Conservation (phyloP, 2,797 vertebrate genomes). For the Syngnathus acus region DNA sequence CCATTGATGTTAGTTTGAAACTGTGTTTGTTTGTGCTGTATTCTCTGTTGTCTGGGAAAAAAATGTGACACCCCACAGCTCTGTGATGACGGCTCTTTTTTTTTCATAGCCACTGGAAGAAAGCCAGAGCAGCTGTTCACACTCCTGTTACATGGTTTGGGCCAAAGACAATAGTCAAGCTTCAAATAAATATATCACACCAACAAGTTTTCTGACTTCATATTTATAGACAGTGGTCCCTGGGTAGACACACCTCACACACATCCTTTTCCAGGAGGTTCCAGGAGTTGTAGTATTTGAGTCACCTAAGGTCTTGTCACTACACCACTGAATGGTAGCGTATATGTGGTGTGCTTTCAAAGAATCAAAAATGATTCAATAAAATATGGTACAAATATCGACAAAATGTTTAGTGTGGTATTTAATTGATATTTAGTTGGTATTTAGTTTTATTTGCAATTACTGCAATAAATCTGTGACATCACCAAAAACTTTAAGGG, state of each 20-base stretch:
- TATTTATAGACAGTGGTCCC: conserved; percentile 21
- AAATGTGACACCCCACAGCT: conserved; percentile 3
- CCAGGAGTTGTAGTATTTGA: no score
- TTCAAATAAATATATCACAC: conserved; percentile 1
- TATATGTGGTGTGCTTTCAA: no score
- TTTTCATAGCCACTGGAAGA: neutral
- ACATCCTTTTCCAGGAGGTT: neutral
- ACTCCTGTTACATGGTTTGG: neutral
- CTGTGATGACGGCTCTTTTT: neutral
- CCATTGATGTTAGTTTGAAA: neutral
- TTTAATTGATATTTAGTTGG: no score
- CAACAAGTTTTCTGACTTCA: neutral
- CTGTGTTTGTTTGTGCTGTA: neutral
- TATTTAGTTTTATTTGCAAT: no score
- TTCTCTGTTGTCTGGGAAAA: neutral
- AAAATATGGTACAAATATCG: no score
- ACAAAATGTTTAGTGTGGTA: no score
- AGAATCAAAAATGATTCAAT: no score
- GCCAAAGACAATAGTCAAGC: neutral
- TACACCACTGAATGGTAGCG: no score
- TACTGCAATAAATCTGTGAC: no score
- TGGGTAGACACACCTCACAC: conserved; percentile 37
- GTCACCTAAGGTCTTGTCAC: no score
- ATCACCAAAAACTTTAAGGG: no score
- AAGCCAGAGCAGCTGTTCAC: conserved; percentile 4